Conservation (phyloP, 2,797 vertebrate species). For the Alauda arvensis region DNA sequence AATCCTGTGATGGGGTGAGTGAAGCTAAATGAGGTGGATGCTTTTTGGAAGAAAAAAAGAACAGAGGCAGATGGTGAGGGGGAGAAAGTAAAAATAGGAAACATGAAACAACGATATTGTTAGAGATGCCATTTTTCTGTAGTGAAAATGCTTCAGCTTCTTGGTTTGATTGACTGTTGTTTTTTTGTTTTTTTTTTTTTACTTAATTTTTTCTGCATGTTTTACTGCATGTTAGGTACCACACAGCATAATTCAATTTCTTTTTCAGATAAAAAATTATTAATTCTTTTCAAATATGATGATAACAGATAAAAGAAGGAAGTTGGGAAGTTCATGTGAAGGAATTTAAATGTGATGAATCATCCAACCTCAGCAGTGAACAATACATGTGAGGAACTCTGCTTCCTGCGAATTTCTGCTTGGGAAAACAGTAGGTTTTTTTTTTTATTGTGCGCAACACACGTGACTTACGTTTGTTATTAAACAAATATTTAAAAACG, state of each 20-base stretch:
- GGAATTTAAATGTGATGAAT: not conserved
- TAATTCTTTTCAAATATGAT: not conserved
- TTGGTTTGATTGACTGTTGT: not conserved
- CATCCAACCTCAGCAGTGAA: not conserved
- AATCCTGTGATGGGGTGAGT: not conserved
- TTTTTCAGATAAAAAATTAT: not conserved
- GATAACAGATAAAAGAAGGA: not conserved
- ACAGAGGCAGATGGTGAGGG: slow-evolving; percentile 11
- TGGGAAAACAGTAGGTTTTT: not conserved
- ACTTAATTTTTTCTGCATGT: not conserved
- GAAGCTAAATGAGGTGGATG: not conserved
- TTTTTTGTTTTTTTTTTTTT: not conserved
- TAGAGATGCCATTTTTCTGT: not conserved
- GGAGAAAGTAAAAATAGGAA: slow-evolving; percentile 21
- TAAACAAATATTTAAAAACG: not conserved
- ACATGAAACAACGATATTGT: not conserved
- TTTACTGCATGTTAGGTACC: not conserved
- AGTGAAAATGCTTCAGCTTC: not conserved
- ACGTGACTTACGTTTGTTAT: accelerated
- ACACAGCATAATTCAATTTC: not conserved
- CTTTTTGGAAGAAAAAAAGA: not conserved
- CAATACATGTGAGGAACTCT: not conserved
- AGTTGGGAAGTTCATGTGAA: not conserved
- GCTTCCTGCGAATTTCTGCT: not conserved
- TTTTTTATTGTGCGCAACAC: too few species aligned